These are phyloP conservation scores for Upupa epops DNA, from an alignment of 2,113 vertebrate genomes.

Conservation along the genomic window DNA sequence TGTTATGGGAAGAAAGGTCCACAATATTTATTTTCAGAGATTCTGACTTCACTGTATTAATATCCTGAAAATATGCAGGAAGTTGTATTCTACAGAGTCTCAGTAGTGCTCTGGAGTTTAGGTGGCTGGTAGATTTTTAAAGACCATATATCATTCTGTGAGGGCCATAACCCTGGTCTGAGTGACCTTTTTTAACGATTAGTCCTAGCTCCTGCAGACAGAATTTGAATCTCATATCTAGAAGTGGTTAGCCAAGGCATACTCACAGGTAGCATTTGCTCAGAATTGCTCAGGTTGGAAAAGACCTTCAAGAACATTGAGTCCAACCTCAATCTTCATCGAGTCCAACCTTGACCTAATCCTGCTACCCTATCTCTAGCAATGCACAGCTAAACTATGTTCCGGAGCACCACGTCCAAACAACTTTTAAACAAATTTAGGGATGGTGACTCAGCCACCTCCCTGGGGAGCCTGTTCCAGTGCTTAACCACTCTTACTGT, in stretches of 20 bases:
- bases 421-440: too few relatives aligned
- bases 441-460: too few relatives aligned
- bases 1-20: not conserved
- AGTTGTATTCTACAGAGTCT: not conserved
- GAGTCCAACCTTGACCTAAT: too few relatives aligned
- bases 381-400: too few relatives aligned
- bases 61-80: not conserved
- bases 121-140: not conserved
- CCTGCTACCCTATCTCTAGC: too few relatives aligned
- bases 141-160: not conserved
- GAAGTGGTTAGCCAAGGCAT: not conserved
- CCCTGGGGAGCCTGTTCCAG: too few relatives aligned
- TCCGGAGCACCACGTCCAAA: too few relatives aligned
- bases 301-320: too few relatives aligned
- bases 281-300: too few relatives aligned
- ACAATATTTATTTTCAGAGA: slow-evolving; percentile 4
- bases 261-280: too few relatives aligned
- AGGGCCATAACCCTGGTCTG: not conserved
- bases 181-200: not conserved
- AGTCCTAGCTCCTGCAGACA: not conserved
- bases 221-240: not conserved
- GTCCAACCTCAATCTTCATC: too few relatives aligned
- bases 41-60: not conserved
- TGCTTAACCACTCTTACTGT: too few relatives aligned
- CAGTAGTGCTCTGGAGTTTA: not conserved